phyloP scores from a whole-genome alignment of 2,797 vertebrate genomes.

The Ctenochaetus hawaiiensis region DNA sequence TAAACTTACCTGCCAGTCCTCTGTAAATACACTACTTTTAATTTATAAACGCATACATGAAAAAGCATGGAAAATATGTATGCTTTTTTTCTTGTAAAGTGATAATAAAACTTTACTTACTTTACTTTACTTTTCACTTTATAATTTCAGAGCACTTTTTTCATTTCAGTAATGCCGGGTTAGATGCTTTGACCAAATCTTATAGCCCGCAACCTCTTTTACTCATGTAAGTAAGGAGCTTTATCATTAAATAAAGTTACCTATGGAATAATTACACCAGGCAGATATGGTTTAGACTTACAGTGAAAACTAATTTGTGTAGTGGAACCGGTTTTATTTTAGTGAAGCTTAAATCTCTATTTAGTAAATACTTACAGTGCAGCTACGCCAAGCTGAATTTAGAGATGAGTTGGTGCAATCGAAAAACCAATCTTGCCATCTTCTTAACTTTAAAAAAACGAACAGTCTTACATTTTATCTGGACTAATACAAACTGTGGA shows the following conservation, averaged over 20 bases:
- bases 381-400: background rate
- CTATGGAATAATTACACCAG: background rate
- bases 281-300: background rate
- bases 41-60: background rate
- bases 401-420: background rate
- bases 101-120: background rate
- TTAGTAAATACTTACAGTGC: background rate
- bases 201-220: background rate
- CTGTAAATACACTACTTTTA: background rate
- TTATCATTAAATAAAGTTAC: background rate
- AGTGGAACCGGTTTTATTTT: background rate
- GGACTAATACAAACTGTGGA: conserved; percentile 12
- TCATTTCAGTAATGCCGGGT: background rate
- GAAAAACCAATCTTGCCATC: background rate
- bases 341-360: background rate
- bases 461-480: background rate
- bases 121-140: background rate
- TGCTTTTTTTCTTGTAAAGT: background rate
- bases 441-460: conserved; percentile 16
- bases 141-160: background rate
- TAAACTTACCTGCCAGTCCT: background rate
- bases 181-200: background rate
- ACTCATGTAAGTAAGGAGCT: background rate
- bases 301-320: background rate
- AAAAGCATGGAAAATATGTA: no score